These are phyloP conservation scores for Orestias chungarensis DNA, from an alignment of 2,797 vertebrate genomes.

Conservation along the genomic window DNA sequence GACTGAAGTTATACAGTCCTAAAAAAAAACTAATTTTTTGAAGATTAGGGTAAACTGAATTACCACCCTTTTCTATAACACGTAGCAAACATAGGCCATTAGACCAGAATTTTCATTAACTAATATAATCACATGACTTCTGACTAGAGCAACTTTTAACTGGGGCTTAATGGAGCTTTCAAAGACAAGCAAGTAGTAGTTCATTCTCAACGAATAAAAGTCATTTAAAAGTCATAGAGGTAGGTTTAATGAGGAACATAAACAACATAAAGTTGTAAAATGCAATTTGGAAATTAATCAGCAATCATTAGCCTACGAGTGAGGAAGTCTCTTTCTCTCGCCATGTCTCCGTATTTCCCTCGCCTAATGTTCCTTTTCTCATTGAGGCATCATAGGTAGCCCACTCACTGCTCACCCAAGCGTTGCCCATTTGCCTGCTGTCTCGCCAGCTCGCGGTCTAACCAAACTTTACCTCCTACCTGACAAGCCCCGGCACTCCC, in stretches of 20 bases:
- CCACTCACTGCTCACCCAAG: slow-evolving; percentile 88
- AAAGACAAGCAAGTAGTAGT: slow-evolving; percentile 26
- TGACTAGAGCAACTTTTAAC: slow-evolving; percentile 28
- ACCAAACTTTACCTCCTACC: slow-evolving; percentile 89
- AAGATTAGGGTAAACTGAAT: not conserved
- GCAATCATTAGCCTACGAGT: slow-evolving; percentile 69
- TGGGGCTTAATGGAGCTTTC: slow-evolving; percentile 54
- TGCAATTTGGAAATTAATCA: slow-evolving; percentile 81
- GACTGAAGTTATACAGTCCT: not conserved
- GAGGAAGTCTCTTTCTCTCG: slow-evolving; percentile 39
- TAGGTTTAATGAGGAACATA: slow-evolving; percentile 33
- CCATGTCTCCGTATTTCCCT: slow-evolving; percentile 33
- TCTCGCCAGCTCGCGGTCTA: slow-evolving; percentile 86
- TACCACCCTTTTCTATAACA: not conserved
- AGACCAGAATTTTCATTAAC: not conserved
- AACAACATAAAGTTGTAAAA: slow-evolving; percentile 52
- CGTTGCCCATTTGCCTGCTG: slow-evolving; percentile 79
- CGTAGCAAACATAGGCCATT: not conserved
- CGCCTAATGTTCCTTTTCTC: slow-evolving; percentile 65
- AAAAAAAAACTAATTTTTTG: not conserved
- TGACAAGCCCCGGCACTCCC: slow-evolving; percentile 66
- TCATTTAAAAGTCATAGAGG: slow-evolving; percentile 27
- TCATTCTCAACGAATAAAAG: slow-evolving; percentile 28
- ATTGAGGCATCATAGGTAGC: slow-evolving; percentile 73
- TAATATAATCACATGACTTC: not conserved